Base-by-base conservation (phyloP, 1,140 invertebrate species). In the Plectus sambesii region DNA sequence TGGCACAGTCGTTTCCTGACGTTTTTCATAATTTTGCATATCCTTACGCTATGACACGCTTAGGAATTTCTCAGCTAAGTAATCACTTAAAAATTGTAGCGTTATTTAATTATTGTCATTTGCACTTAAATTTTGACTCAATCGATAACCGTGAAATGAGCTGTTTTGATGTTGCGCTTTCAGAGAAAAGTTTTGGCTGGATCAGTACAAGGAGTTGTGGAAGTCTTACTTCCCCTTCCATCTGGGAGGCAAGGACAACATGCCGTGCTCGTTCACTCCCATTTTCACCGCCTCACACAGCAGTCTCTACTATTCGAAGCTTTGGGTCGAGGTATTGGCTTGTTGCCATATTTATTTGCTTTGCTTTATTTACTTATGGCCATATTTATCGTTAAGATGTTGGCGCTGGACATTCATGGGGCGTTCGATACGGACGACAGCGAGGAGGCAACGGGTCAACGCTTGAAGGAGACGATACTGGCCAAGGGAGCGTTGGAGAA, bases 261-360 rank as follows among this genome's bases (percentile, higher is more conserved):
- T 68, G 12, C 63, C 63, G 19, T 68, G 62, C 38, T 66, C 63
- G n/a, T 66, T 66, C 47, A 69, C 53, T 6, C 63, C 63, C 9
- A 63, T 66, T 26, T 66, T 66, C 29, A 60, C 47, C 12, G 55
- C 56, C 25, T 53, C 59, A 25, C 46, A 52, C 35, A 58, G 63
- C 57, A 27, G 50, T 6, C 59, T 66, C 59, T 68, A 66, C 44
- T 66, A 66, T 37, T 25, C 59, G 23, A 60, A 60, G 46, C 39
- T 60, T 19, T 61, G 59, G 58, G 38, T 45, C 22, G 59, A 62
- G 35, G 59, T 59, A 17, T 33, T 5, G 29, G 29, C 5, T 23
- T 26, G 17, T 15, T 12, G 3, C 42, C 42, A 17, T 50, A n/a
- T 53, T 24, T 22, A 15, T 37, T 47, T 58, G 17, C 3, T 15